Percentiles rank a stretch among this genome's conserved stretches.
Evolutionary conservation across 2,113 vertebrate species (phyloP).

Genomic region (Ardeotis arabs): DNA sequence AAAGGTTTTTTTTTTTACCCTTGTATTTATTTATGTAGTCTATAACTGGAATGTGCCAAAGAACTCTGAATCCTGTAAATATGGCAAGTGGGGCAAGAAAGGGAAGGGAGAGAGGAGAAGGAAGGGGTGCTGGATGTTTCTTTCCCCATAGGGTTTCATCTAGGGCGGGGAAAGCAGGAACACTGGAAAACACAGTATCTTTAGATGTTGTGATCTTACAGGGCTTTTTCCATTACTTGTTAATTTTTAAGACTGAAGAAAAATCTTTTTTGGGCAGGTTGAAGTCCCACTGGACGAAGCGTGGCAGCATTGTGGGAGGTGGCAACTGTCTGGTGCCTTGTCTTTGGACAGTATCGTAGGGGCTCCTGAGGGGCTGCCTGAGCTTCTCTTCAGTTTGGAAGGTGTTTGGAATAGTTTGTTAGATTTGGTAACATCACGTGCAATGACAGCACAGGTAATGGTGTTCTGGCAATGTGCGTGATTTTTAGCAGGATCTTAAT

Average conservation of each 20-base stretch:
- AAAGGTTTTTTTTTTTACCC: background rate
- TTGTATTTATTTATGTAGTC: conserved; percentile 9
- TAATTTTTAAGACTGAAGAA: background rate
- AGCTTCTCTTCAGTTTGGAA: background rate
- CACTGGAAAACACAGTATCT: background rate
- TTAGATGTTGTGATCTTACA: background rate
- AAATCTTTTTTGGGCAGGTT: background rate
- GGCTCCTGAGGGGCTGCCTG: background rate
- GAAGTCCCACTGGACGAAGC: background rate
- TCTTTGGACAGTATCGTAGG: background rate
- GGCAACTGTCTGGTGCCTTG: background rate
- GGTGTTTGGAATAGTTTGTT: background rate
- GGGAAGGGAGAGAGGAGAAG: background rate
- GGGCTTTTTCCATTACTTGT: background rate
- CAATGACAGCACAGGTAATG: background rate
- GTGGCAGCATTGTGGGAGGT: background rate
- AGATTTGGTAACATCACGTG: fast-evolving
- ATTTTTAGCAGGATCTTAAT: background rate
- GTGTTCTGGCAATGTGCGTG: background rate
- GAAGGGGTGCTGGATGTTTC: background rate
- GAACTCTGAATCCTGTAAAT: background rate
- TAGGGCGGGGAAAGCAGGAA: background rate
- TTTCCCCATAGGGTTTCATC: background rate
- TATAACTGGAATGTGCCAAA: background rate
- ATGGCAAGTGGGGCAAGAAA: background rate